phyloP scores from a whole-genome alignment of 2,888 invertebrate genomes.

The Phymatocera aterrima region DNA sequence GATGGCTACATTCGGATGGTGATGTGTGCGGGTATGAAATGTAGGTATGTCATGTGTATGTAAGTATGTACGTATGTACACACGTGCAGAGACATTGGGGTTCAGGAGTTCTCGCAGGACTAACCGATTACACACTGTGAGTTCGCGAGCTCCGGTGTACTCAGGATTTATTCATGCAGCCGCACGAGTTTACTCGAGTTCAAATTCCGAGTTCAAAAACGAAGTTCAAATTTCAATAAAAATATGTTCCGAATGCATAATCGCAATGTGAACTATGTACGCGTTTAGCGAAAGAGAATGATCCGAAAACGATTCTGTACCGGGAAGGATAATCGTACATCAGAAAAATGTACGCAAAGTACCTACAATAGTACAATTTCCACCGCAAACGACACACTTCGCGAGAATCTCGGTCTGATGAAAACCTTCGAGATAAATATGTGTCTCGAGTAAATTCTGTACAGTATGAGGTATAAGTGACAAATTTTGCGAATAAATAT shows the following conservation, averaged over 20 bases:
- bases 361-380: too few relatives aligned
- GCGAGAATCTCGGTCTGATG: neutral
- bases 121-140: neutral
- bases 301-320: neutral
- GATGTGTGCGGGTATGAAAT: neutral
- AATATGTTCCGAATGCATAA: neutral
- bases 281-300: neutral
- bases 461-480: neutral
- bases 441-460: neutral
- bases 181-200: conserved; percentile 3
- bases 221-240: conserved; percentile 1
- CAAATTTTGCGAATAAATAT: neutral
- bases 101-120: neutral
- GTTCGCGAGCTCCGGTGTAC: neutral
- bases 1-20: neutral
- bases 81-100: neutral
- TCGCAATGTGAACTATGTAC: neutral
- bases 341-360: conserved; percentile 3
- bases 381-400: neutral
- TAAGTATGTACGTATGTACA: neutral
- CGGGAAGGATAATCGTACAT: conserved; percentile 10
- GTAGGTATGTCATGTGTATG: neutral
- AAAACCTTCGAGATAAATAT: too few relatives aligned
- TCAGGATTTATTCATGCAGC: neutral
- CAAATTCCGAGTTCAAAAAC: too few relatives aligned